These are phyloP conservation scores for Darwinula stevensoni DNA, from an alignment of 2,888 invertebrate species.

Conservation along the genomic window DNA sequence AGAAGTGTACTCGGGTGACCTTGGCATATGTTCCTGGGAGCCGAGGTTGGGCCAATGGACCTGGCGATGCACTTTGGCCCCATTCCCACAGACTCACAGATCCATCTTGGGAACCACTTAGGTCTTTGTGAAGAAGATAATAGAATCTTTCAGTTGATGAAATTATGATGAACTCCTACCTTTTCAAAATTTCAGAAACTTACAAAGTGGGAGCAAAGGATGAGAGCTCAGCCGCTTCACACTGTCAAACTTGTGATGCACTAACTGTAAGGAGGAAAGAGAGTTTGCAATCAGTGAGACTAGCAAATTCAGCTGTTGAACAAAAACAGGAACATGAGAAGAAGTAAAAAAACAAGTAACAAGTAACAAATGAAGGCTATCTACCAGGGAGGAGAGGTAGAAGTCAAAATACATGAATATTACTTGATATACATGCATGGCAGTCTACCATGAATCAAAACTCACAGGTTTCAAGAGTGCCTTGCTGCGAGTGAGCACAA, in stretches of 20 bases:
- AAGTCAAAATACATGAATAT: too few species aligned
- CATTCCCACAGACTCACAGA: constrained; percentile 94
- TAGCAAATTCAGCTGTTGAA: too few species aligned
- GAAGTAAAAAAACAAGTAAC: too few species aligned
- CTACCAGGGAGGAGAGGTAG: too few species aligned
- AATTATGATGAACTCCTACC: constrained; percentile 1
- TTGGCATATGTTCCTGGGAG: constrained; percentile 22
- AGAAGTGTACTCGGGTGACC: constrained; percentile 81
- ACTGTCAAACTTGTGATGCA: constrained; percentile 78
- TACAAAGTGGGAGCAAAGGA: constrained; percentile 79
- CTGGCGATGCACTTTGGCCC: constrained; percentile 32
- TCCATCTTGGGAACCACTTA: constrained; percentile 84
- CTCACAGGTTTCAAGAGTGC: constrained; percentile 86
- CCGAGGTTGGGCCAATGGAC: constrained; percentile 35
- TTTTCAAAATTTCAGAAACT: constrained; percentile 20
- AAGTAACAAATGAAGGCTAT: too few species aligned
- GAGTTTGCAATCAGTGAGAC: too few species aligned
- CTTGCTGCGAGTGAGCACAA: constrained; percentile 85
- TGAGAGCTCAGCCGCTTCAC: constrained; percentile 85
- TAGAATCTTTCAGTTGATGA: constrained; percentile 1
- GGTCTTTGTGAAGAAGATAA: constrained; percentile 27
- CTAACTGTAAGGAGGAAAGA: constrained; percentile 31
- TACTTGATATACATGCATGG: too few species aligned
- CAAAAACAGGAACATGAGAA: too few species aligned
- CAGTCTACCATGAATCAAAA: too few species aligned